Base-by-base conservation (phyloP, 2,888 invertebrate genomes). In the Exephanes ischioxanthus region DNA sequence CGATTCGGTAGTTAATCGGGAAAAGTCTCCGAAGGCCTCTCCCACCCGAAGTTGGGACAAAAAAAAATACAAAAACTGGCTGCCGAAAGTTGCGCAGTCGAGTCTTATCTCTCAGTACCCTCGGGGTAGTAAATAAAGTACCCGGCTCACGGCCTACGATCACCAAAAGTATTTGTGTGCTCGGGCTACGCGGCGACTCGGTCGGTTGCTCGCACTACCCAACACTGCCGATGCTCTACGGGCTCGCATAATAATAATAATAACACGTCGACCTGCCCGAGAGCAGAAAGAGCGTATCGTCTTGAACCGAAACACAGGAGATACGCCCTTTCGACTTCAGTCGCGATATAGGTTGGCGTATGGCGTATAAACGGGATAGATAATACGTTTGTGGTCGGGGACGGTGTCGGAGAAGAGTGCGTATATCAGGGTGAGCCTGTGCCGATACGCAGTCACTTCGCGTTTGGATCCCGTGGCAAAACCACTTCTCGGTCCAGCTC, bases 341-440 rank as follows among this genome's bases (percentile, higher is more conserved):
- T 26, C 11, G 11, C 58, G 58, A 4, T 11, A 14, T 11, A 14
- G 58, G 26, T 58, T 58, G 11, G 26, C 11, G 61, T 77, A 41
- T 9, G 41, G 71, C 9, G 53, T 37, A 22, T 55, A 67, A 26
- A 16, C 6, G 22, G 11, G 61, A 53, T 33, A 73, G 83, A 83
- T 70, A 83, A 33, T 41, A 51, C 30, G 66, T 77, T 51, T 68
- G 83, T 30, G 78, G 78, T 79, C 73, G 79, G 41, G 61, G 68
- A 67, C 58, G 73, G 79, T 72, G 83, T 72, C 61, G 83, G 73
- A 79, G 79, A 73, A 63, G 73, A 79, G 78, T 53, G 45, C 30
- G 51, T 83, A 79, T 83, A 83, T 83, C 73, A 83, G 83, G 73
- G 72, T 61, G 67, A 51, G 68, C 19, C 73, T 37, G 83, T 48